Percentiles rank a stretch among this genome's conserved stretches.
Evolutionary conservation across 1,140 invertebrate species (phyloP).

Genomic region (Drosophila pseudoananassae): DNA sequence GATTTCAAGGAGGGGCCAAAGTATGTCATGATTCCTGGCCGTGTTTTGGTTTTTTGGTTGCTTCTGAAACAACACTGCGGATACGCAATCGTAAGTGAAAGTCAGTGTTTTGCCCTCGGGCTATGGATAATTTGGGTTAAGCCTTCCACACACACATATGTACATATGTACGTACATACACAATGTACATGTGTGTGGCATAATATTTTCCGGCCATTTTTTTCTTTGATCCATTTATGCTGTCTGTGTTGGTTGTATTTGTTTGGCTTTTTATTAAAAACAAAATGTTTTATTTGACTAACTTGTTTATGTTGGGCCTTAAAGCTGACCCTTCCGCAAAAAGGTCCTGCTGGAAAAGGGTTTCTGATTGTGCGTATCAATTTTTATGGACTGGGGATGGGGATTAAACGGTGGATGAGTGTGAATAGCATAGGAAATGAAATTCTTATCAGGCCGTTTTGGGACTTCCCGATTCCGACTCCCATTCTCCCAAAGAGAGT

Average conservation of each 20-base stretch:
- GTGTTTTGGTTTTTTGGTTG: slow-evolving; percentile 18
- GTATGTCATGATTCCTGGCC: slow-evolving; percentile 53
- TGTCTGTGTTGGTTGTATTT: slow-evolving; percentile 44
- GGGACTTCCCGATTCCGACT: slow-evolving; percentile 27
- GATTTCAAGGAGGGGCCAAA: slow-evolving; percentile 55
- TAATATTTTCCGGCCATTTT: slow-evolving; percentile 56
- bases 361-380: slow-evolving; percentile 55
- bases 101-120: slow-evolving; percentile 55
- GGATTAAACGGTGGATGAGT: slow-evolving; percentile 35
- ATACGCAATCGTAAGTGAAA: slow-evolving; percentile 78
- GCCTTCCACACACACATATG: slow-evolving; percentile 22
- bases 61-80: slow-evolving; percentile 60
- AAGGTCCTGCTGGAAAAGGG: slow-evolving; percentile 45
- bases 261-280: slow-evolving; percentile 76
- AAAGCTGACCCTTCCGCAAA: slow-evolving; percentile 36
- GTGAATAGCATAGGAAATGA: slow-evolving; percentile 55
- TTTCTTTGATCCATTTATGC: slow-evolving; percentile 75
- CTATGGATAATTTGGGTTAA: slow-evolving; percentile 73
- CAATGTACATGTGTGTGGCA: slow-evolving; percentile 18
- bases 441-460: slow-evolving; percentile 54
- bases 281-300: slow-evolving; percentile 76
- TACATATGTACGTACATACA: background rate
- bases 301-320: slow-evolving; percentile 58
- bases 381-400: slow-evolving; percentile 38
- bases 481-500: background rate